Evolutionary conservation across 2,888 invertebrate genomes (phyloP).

Genomic region (Drosophila basisetae): DNA sequence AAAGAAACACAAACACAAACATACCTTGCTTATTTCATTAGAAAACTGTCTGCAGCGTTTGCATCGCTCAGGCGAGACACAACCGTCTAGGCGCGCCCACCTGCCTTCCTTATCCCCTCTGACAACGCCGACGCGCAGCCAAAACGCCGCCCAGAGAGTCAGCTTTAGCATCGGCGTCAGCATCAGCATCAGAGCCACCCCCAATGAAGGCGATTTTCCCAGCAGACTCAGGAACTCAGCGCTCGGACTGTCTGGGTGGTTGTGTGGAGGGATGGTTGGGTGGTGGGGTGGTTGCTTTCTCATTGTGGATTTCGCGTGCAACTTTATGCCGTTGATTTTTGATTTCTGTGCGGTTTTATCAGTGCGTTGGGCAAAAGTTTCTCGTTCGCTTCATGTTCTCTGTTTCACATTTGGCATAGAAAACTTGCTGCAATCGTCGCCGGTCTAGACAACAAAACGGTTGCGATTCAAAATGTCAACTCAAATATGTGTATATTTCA

Average conservation of each 20-base stretch:
- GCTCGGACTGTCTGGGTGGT: slow-evolving; percentile 11
- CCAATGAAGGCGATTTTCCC: slow-evolving; percentile 22
- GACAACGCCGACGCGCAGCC: slow-evolving; percentile 32
- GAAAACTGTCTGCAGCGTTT: slow-evolving; percentile 65
- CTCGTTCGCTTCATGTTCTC: slow-evolving; percentile 30
- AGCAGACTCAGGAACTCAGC: slow-evolving; percentile 11
- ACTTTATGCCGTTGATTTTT: slow-evolving; percentile 64
- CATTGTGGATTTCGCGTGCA: slow-evolving; percentile 51
- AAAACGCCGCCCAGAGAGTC: slow-evolving; percentile 50
- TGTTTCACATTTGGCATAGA: slow-evolving; percentile 30
- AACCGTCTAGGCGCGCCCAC: slow-evolving; percentile 35
- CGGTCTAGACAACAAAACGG: slow-evolving; percentile 36
- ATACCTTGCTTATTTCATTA: slow-evolving; percentile 67
- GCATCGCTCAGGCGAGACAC: slow-evolving; percentile 65
- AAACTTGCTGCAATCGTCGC: slow-evolving; percentile 26
- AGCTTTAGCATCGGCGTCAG: slow-evolving; percentile 6
- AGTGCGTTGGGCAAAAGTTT: slow-evolving; percentile 60
- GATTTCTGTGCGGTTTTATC: slow-evolving; percentile 67
- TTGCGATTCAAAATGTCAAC: slow-evolving; percentile 28
- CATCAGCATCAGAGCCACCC: slow-evolving; percentile 51
- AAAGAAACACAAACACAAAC: slow-evolving; percentile 1
- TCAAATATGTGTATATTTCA: slow-evolving; percentile 7
- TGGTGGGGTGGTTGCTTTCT: slow-evolving; percentile 14
- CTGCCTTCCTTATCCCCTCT: slow-evolving; percentile 4
- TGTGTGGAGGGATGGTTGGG: slow-evolving; percentile 11